Evolutionary conservation across 2,113 vertebrate species (phyloP).

Genomic region (Rattus rattus): DNA sequence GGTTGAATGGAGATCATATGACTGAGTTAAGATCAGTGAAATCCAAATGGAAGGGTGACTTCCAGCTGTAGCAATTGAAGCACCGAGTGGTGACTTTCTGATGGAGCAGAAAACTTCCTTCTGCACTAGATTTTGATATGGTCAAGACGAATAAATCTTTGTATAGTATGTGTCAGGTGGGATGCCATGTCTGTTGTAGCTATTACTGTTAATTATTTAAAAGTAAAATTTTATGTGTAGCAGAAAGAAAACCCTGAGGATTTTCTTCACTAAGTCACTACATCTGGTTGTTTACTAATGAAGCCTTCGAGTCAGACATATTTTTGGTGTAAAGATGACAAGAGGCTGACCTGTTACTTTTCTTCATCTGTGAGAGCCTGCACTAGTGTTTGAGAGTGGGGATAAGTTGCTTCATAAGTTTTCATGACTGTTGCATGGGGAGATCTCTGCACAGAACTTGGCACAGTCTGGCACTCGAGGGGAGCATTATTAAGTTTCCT

Average conservation of each 20-base stretch:
- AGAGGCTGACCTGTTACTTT: background rate
- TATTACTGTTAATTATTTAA: background rate
- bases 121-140: background rate
- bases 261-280: background rate
- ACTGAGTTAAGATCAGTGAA: background rate
- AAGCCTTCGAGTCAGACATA: background rate
- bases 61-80: background rate
- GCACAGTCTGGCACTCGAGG: background rate
- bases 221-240: background rate
- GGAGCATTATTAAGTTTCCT: background rate
- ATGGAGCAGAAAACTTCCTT: too few species aligned
- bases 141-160: background rate
- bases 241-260: background rate
- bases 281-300: background rate
- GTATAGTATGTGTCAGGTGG: background rate
- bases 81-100: background rate
- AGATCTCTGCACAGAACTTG: background rate
- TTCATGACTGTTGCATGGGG: background rate
- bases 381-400: background rate
- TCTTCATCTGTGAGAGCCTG: background rate
- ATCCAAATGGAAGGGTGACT: background rate
- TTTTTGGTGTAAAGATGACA: background rate
- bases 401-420: background rate
- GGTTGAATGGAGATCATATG: background rate
- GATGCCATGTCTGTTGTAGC: background rate